These are phyloP conservation scores for Ptychadena robeensis DNA, from an alignment of 2,797 vertebrate species.

Conservation along the genomic window DNA sequence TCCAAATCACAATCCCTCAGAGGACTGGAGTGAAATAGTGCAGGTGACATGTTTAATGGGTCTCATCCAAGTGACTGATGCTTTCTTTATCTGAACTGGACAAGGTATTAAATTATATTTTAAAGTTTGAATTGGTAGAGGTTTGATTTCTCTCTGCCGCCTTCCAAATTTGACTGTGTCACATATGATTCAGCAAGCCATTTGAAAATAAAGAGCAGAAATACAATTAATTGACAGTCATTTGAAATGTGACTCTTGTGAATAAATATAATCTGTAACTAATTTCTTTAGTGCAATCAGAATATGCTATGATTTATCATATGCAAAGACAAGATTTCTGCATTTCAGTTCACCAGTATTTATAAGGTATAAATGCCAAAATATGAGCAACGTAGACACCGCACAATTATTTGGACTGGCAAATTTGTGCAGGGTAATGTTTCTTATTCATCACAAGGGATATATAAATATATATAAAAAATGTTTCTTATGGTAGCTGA, in stretches of 20 bases:
- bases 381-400: not conserved
- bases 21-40: slow-evolving; percentile 46
- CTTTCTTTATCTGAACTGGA: slow-evolving; percentile 52
- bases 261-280: slow-evolving; percentile 1
- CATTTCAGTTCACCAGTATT: not conserved
- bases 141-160: slow-evolving; percentile 9
- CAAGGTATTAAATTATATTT: slow-evolving; percentile 49
- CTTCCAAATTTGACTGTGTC: slow-evolving; percentile 6
- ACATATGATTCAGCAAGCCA: slow-evolving; percentile 14
- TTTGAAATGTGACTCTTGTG: not conserved
- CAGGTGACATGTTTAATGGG: slow-evolving; percentile 52
- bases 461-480: not conserved
- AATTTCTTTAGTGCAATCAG: not conserved
- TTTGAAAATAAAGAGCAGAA: slow-evolving; percentile 1
- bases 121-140: slow-evolving; percentile 46
- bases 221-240: slow-evolving; percentile 3
- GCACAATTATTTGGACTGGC: not conserved
- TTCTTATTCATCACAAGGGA: not conserved
- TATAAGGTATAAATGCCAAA: not conserved
- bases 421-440: too few species aligned
- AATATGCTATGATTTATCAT: not conserved
- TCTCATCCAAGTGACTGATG: slow-evolving; percentile 54
- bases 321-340: not conserved
- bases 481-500: too few species aligned
- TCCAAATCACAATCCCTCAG: slow-evolving; percentile 21